Conservation (phyloP, 2,797 vertebrate genomes). For the Lophura swinhoii region DNA sequence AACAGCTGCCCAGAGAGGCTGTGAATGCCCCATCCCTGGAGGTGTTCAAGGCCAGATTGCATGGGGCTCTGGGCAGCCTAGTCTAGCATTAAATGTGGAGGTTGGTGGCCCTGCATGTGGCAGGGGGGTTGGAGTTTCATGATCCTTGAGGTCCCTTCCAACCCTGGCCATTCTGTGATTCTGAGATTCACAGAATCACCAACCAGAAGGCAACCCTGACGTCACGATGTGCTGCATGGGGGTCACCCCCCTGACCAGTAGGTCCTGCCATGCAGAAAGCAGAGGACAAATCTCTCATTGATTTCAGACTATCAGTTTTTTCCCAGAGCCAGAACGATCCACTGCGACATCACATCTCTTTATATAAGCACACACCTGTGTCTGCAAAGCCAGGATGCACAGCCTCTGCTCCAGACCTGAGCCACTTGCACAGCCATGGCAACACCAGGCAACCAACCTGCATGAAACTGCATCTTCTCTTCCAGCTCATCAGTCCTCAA, state of each 20-base stretch:
- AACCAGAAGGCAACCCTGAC: too few relatives aligned
- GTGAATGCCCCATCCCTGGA: too few relatives aligned
- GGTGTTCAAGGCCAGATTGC: too few relatives aligned
- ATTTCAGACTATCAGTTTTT: neutral
- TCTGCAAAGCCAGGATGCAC: neutral
- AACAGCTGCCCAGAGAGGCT: too few relatives aligned
- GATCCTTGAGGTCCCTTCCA: too few relatives aligned
- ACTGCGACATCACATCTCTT: neutral
- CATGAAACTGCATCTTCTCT: neutral
- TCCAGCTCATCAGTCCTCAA: neutral
- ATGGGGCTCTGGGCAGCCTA: too few relatives aligned
- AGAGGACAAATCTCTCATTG: neutral
- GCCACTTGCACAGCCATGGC: accelerated
- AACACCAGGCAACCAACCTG: neutral
- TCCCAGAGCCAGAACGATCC: neutral
- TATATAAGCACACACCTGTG: accelerated
- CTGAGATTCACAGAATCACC: neutral
- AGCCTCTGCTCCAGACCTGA: neutral
- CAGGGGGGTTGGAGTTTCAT: too few relatives aligned
- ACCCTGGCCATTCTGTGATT: too few relatives aligned
- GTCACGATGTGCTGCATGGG: too few relatives aligned
- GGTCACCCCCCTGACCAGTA: neutral
- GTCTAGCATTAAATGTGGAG: too few relatives aligned
- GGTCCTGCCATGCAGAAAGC: neutral
- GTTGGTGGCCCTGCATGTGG: too few relatives aligned